phyloP scores from a whole-genome alignment of 2,797 vertebrate species.

The Sternarchorhynchus goeldii region DNA sequence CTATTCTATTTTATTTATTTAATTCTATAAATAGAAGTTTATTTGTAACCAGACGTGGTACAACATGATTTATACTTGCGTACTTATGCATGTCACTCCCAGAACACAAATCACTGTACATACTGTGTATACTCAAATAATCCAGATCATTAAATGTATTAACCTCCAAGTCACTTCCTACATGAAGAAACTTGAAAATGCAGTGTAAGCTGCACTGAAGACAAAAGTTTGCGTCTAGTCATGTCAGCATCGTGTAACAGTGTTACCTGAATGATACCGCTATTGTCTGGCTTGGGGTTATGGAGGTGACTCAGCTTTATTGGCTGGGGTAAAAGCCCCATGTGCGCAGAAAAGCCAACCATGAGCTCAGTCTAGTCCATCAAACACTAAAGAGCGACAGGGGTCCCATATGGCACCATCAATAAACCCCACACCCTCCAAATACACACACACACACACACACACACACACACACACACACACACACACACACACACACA shows the following conservation, averaged over 20 bases:
- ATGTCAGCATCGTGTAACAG: constrained; percentile 36
- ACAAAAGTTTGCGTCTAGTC: constrained; percentile 41
- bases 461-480: constrained; percentile 58
- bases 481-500: constrained; percentile 58
- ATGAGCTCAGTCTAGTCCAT: constrained; percentile 68
- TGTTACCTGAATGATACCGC: constrained; percentile 44
- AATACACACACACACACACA: constrained; percentile 56
- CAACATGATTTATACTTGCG: too few relatives aligned
- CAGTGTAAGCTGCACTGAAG: constrained; percentile 40
- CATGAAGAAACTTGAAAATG: neutral
- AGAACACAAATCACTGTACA: too few relatives aligned
- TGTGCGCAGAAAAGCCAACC: constrained; percentile 59
- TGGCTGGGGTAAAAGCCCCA: constrained; percentile 69
- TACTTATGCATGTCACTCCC: too few relatives aligned
- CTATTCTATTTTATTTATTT: too few relatives aligned
- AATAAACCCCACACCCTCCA: constrained; percentile 67
- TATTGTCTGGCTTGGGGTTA: constrained; percentile 53
- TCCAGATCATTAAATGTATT: too few relatives aligned
- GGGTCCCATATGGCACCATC: constrained; percentile 73
- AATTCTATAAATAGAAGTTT: too few relatives aligned
- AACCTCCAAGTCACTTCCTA: too few relatives aligned
- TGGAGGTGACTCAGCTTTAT: constrained; percentile 48
- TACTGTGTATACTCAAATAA: too few relatives aligned
- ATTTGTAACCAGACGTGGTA: too few relatives aligned
- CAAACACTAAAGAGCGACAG: constrained; percentile 69